Percentiles rank a stretch among this genome's conserved stretches.
Conservation (phyloP, 2,888 invertebrate species). For the Ptychoptera contaminata region DNA sequence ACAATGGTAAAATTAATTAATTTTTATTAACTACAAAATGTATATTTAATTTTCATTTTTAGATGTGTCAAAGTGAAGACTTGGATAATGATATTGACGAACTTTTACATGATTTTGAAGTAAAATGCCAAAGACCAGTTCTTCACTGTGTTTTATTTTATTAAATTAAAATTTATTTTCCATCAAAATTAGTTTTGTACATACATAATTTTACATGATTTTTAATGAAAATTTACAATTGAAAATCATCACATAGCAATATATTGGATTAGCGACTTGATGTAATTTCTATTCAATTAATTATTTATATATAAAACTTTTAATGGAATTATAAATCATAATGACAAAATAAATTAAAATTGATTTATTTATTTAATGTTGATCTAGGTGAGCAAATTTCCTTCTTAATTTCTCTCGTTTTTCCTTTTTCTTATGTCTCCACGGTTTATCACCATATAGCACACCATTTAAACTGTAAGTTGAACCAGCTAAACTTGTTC, state of each 20-base stretch:
- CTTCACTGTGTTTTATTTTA: slow-evolving; percentile 92
- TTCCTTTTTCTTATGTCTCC: slow-evolving; percentile 79
- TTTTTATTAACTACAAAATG: not conserved
- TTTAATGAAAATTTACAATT: too few relatives aligned
- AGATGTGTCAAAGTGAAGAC: slow-evolving; percentile 73
- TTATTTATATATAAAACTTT: too few relatives aligned
- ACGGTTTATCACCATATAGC: slow-evolving; percentile 39
- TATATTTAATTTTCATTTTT: slow-evolving; percentile 10
- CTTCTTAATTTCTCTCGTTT: slow-evolving; percentile 84
- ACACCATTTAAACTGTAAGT: slow-evolving; percentile 7
- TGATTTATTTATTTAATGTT: slow-evolving; percentile 42
- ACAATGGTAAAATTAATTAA: slow-evolving; percentile 45
- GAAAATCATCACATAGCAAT: too few relatives aligned
- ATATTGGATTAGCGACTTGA: too few relatives aligned
- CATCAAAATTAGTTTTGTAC: too few relatives aligned
- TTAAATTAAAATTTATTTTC: slow-evolving; percentile 31
- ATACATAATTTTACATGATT: too few relatives aligned
- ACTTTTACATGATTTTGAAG: slow-evolving; percentile 85
- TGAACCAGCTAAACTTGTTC: slow-evolving; percentile 10
- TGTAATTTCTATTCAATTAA: too few relatives aligned
- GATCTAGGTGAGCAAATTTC: slow-evolving; percentile 70
- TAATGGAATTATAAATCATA: not conserved
- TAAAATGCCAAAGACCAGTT: slow-evolving; percentile 68
- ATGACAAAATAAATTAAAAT: too few relatives aligned
- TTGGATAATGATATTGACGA: slow-evolving; percentile 97